These are phyloP conservation scores for Neoaliturus tenellus DNA, from an alignment of 2,888 invertebrate species.

Conservation along the genomic window DNA sequence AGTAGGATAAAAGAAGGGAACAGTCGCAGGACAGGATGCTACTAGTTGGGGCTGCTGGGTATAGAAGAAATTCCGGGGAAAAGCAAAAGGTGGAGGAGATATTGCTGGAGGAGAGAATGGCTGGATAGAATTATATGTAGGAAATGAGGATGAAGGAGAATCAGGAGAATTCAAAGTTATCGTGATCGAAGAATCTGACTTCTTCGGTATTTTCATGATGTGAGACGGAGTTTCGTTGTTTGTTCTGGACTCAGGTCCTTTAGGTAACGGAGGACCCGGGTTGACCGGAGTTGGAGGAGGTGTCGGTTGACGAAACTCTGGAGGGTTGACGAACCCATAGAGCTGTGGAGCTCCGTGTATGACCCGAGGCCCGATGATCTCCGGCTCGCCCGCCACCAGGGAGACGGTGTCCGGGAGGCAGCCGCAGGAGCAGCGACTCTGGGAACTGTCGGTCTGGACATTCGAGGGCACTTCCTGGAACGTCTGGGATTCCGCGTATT, in stretches of 20 bases:
- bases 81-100: not conserved
- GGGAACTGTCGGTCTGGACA: not conserved
- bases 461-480: not conserved
- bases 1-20: slow-evolving; percentile 4
- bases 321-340: not conserved
- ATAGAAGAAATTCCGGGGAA: not conserved
- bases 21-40: slow-evolving; percentile 3
- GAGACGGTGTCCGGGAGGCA: not conserved
- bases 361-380: not conserved
- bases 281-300: not conserved
- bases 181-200: not conserved
- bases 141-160: not conserved
- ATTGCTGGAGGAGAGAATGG: not conserved
- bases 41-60: not conserved
- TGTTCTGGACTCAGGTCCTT: not conserved
- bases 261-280: not conserved
- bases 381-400: not conserved
- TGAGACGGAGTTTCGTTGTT: not conserved
- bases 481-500: not conserved
- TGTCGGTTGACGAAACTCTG: not conserved
- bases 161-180: not conserved
- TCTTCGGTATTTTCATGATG: slow-evolving; percentile 14
- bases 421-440: not conserved
- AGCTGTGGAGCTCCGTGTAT: not conserved
- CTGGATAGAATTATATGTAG: not conserved